Percentiles rank a stretch among this genome's conserved stretches.
These are phyloP conservation scores for Agriopis aurantiaria DNA, from an alignment of 2,888 invertebrate species.

Conservation along the genomic window DNA sequence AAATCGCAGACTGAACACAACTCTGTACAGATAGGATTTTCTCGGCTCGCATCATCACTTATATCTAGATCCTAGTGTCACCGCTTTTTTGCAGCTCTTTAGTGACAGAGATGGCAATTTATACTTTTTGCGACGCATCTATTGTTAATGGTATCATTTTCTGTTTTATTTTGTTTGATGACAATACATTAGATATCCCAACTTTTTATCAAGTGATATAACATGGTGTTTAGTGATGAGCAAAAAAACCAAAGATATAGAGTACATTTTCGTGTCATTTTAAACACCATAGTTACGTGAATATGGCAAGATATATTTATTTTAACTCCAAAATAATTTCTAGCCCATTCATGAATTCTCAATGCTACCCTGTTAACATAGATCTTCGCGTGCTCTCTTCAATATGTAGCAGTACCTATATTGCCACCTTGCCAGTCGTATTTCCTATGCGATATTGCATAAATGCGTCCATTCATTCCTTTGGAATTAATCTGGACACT, in stretches of 20 bases:
- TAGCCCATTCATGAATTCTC: background rate
- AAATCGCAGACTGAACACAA: slow-evolving; percentile 3
- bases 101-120: slow-evolving; percentile 36
- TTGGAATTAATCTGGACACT: background rate
- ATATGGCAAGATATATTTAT: background rate
- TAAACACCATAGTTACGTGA: too few species aligned
- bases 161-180: slow-evolving; percentile 32
- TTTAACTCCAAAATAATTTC: background rate
- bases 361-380: slow-evolving; percentile 28
- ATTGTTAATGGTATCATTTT: slow-evolving; percentile 29
- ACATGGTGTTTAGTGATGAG: slow-evolving; percentile 6
- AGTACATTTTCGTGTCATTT: background rate
- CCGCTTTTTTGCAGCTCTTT: slow-evolving; percentile 25
- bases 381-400: slow-evolving; percentile 28
- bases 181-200: slow-evolving; percentile 34
- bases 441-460: slow-evolving; percentile 29
- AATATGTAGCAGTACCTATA: slow-evolving; percentile 25
- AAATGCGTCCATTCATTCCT: slow-evolving; percentile 14
- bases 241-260: background rate
- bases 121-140: slow-evolving; percentile 20
- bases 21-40: slow-evolving; percentile 27
- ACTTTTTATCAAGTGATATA: slow-evolving; percentile 22
- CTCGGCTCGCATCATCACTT: slow-evolving; percentile 20
- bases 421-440: slow-evolving; percentile 36
- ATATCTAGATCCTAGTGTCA: slow-evolving; percentile 29